Base-by-base conservation (phyloP, 2,888 invertebrate genomes). In the Aspidiotus destructor region DNA sequence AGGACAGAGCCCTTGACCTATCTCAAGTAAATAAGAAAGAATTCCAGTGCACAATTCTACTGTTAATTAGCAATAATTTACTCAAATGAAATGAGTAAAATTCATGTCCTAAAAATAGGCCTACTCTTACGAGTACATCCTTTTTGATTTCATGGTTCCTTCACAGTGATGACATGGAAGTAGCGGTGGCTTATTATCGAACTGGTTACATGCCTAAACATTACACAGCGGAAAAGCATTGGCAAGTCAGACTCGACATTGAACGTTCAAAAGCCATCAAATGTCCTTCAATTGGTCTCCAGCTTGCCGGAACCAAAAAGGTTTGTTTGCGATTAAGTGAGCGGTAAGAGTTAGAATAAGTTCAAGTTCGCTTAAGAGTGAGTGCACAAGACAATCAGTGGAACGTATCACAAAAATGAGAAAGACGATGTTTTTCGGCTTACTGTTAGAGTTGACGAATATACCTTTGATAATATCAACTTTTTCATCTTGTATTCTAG, bases 271-370 rank as follows among this genome's bases (percentile, higher is more conserved):
- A 81, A 65, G 95, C 98, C 2, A 93, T 99, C 73, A 98, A 99
- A 77, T 94, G 95, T 74, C 99, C 99, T 0, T 91, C 92, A 15
- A 92, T 96, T 74, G 88, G 90, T 15, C 92, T 92, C 78, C 93
- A 93, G 77, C 81, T 99, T 74, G 96, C 96, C 0, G 96, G 95
- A 55, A 92, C 92, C 0, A 96, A 96, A 80, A 95, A 95, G 79
- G 82, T 78, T 74, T 17, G 28, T 48, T 48, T 48, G 10, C 28
- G 5, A 28, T 28, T 1, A 28, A 28, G 28, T 28, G 28, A 28
- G 28, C 1, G 5, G 28, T 5, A 13, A 13, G 1, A 48, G n/a
- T n/a, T 11, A 1, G 41, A 48, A 41, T n/a, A 40, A 11, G 13
- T 16, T 57, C 6, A 28, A 5, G 28, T 28, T 9, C 15, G 57